These are phyloP conservation scores for Drosophila athabasca DNA, from an alignment of 1,140 invertebrate genomes.

Conservation along the genomic window DNA sequence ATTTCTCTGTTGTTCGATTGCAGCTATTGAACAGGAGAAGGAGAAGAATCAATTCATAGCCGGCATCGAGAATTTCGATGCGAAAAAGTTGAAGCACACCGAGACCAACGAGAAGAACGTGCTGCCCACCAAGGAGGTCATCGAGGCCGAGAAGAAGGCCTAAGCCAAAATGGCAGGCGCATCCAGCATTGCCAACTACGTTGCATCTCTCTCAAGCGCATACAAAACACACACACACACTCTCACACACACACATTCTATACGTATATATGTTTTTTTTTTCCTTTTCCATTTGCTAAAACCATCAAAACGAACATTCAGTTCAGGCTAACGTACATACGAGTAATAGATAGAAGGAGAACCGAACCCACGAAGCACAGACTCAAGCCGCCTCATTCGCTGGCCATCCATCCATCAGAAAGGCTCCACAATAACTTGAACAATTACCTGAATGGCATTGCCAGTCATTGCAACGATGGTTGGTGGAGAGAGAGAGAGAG, in stretches of 20 bases:
- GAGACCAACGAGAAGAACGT: slow-evolving; percentile 95
- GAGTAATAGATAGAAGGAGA: slow-evolving; percentile 1
- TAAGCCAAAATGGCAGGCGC: slow-evolving; percentile 72
- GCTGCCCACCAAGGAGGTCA: slow-evolving; percentile 92
- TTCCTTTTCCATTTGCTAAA: slow-evolving; percentile 14
- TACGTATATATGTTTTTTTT: slow-evolving; percentile 24
- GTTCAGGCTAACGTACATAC: slow-evolving; percentile 1
- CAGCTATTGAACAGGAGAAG: slow-evolving; percentile 94
- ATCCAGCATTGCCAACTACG: too few species aligned
- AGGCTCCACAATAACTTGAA: too few species aligned
- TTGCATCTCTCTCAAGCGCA: slow-evolving; percentile 5
- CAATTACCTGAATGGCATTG: too few species aligned
- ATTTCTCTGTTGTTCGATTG: slow-evolving; percentile 58
- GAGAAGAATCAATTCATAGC: slow-evolving; percentile 93
- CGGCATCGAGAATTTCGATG: slow-evolving; percentile 94
- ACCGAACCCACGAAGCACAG: slow-evolving; percentile 4
- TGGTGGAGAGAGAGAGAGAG: too few species aligned
- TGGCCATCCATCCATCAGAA: too few species aligned
- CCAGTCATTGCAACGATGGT: too few species aligned
- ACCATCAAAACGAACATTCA: slow-evolving; percentile 5
- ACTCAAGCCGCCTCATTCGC: too few species aligned
- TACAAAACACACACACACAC: slow-evolving; percentile 10
- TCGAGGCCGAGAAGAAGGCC: slow-evolving; percentile 89
- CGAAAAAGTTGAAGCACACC: slow-evolving; percentile 93
- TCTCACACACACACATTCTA: slow-evolving; percentile 9